Percentiles rank a stretch among this genome's conserved stretches.
These are phyloP conservation scores for Sphinx pinastri DNA, from an alignment of 2,888 invertebrate species.

Conservation along the genomic window DNA sequence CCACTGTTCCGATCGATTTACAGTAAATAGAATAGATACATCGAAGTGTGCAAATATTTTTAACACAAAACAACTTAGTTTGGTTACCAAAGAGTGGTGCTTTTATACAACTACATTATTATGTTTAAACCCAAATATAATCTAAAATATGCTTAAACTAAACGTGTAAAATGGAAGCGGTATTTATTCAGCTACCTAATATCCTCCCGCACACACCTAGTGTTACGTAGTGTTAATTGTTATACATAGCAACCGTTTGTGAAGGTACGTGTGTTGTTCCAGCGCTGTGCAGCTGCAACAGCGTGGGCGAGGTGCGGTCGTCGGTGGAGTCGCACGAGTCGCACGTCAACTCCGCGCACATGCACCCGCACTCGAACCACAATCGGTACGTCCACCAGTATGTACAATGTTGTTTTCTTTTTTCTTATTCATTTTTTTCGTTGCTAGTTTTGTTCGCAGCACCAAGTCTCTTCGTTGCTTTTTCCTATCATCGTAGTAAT, in stretches of 20 bases:
- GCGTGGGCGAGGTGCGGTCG: conserved; percentile 62
- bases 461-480: neutral
- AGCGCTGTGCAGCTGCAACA: conserved; percentile 78
- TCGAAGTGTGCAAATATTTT: too few relatives aligned
- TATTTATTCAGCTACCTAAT: too few relatives aligned
- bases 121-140: too few relatives aligned
- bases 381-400: conserved; percentile 70
- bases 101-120: too few relatives aligned
- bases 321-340: conserved; percentile 76
- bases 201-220: too few relatives aligned
- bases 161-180: too few relatives aligned
- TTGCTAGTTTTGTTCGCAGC: conserved; percentile 10
- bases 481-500: neutral
- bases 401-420: conserved; percentile 41
- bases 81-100: too few relatives aligned
- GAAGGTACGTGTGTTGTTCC: conserved; percentile 38
- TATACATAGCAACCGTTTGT: too few relatives aligned
- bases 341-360: conserved; percentile 64
- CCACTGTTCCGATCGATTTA: neutral
- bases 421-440: conserved; percentile 31
- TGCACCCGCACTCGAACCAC: conserved; percentile 68
- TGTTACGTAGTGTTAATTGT: too few relatives aligned
- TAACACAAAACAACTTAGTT: too few relatives aligned
- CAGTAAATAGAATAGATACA: too few relatives aligned
- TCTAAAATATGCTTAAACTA: too few relatives aligned